A percentile compares a stretch with the other conserved stretches of the same genome.
These are phyloP conservation scores for Crepidodera aurea DNA, from an alignment of 2,888 invertebrate genomes.

Conservation along the genomic window DNA sequence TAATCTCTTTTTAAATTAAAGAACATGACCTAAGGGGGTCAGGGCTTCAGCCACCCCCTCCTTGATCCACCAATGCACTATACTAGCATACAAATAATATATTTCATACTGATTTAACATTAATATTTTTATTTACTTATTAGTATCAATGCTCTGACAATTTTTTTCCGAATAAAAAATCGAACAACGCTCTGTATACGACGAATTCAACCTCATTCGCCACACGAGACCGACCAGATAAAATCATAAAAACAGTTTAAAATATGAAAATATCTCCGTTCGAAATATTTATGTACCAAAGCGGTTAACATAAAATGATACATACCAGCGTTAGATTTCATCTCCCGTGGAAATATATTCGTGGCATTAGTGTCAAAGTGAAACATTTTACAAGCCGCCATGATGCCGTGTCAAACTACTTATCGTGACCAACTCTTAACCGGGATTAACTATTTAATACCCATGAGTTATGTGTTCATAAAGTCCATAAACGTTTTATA, in stretches of 20 bases:
- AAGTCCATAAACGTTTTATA: slow-evolving; percentile 15
- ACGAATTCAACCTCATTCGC: not conserved
- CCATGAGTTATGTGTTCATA: slow-evolving; percentile 24
- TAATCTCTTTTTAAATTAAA: too few relatives aligned
- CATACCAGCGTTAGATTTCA: slow-evolving; percentile 35
- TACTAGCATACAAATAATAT: too few relatives aligned
- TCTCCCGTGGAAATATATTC: slow-evolving; percentile 32
- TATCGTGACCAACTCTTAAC: slow-evolving; percentile 37
- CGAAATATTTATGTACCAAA: slow-evolving; percentile 25
- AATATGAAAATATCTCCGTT: slow-evolving; percentile 21
- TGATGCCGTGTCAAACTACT: slow-evolving; percentile 38
- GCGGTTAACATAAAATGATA: slow-evolving; percentile 35
- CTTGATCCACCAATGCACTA: too few relatives aligned
- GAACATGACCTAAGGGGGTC: too few relatives aligned
- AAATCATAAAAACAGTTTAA: slow-evolving; percentile 18
- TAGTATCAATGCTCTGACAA: too few relatives aligned
- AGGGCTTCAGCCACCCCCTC: too few relatives aligned
- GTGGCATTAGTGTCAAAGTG: slow-evolving; percentile 36
- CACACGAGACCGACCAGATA: slow-evolving; percentile 7
- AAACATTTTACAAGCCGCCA: slow-evolving; percentile 33
- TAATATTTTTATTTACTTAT: too few relatives aligned
- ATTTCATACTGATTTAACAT: too few relatives aligned
- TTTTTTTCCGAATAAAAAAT: too few relatives aligned
- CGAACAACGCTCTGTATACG: too few relatives aligned
- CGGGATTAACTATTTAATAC: slow-evolving; percentile 32